Base-by-base conservation (phyloP, 2,113 vertebrate species). In the Baryphthengus martii region DNA sequence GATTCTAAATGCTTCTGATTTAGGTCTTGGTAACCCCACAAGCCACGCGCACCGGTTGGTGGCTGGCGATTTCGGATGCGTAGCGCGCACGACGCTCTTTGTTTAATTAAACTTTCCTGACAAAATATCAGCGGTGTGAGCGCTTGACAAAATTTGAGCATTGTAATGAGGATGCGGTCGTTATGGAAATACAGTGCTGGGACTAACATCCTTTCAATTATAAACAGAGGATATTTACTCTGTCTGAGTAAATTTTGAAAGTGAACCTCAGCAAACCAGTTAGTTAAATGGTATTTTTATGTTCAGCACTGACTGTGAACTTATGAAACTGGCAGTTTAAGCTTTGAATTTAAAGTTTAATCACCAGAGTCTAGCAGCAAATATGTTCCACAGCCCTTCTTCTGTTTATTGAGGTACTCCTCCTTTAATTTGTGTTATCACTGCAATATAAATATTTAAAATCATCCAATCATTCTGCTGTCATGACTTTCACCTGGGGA, bases 81-180 rank as follows among this genome's bases (percentile, higher is more conserved):
- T 4, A 44, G 61, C 37, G 59, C 71, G 47, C 0, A 3, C n/a
- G 3, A 1, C 67, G 49, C 37, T 87, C 78, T 86, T 78, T 93
- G 72, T 93, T 91, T 94, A 89, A 94, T 95, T 93, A 95, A 90
- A 74, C 52, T 92, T 90, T 47, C 62, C 71, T 81, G 83, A 58
- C 58, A 93, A 76, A 95, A 92, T 67, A 83, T 72, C 77, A 94
- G 81, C 70, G 45, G 70, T 55, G 71, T 1, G 5, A 85, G 66
- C 29, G 42, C 49, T 72, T 82, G 71, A 61, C 83, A 90, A 72
- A 68, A 52, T 26, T 29, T 65, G 68, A 87, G 87, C 66, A 79
- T 58, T 82, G 73, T 70, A 78, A 89, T 82, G 85, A 95, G 80
- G 62, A 37, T 42, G 49, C 77, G 39, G 53, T 84, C 18, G 7